Percentiles rank a stretch among this genome's conserved stretches.
Conservation (phyloP, 1,140 invertebrate species). For the Octopus sinensis region DNA sequence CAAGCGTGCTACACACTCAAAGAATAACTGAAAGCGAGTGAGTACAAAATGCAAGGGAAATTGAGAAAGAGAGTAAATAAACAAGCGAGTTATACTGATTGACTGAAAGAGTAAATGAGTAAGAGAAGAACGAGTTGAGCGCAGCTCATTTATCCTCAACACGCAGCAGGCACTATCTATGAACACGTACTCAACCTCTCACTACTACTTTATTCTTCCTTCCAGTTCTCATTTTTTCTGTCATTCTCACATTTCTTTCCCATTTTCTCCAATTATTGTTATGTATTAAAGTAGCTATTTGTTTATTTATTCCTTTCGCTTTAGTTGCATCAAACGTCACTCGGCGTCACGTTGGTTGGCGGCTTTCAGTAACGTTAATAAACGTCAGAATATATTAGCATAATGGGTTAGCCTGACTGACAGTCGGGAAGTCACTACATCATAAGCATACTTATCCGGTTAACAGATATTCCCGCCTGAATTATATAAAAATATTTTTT, state of each 20-base stretch:
- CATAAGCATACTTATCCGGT: neutral
- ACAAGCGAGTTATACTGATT: no score
- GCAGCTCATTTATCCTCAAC: no score
- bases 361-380: neutral
- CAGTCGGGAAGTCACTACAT: neutral
- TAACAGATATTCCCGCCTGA: neutral
- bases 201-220: neutral
- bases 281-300: no score
- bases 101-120: no score
- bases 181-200: neutral
- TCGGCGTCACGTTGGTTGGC: neutral
- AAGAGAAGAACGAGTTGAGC: no score
- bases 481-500: neutral
- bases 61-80: no score
- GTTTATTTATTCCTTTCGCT: neutral
- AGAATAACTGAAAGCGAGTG: no score
- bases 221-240: neutral
- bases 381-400: slow-evolving; percentile 12
- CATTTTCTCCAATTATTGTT: neutral
- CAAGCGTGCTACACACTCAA: no score
- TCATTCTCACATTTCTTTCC: neutral
- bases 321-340: neutral
- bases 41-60: no score
- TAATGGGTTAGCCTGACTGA: neutral
- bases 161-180: no score